Base-by-base conservation (phyloP, 1,140 invertebrate genomes). In the Ceratosolen fusciceps region DNA sequence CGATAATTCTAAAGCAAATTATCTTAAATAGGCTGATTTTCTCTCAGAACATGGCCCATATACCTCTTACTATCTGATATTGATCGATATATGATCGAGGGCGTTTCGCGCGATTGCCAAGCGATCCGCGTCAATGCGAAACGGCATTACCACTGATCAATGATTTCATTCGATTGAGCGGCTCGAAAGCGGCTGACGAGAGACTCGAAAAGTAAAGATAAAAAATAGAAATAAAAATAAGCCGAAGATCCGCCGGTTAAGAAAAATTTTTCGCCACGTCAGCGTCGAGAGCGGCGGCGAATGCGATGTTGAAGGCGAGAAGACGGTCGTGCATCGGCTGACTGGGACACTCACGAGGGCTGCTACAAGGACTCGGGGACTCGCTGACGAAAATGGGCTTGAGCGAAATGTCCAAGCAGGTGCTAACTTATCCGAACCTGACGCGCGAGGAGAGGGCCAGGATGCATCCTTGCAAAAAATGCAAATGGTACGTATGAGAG, bases 361-460 rank as follows among this genome's bases (percentile, higher is more conserved):
- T 21, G 34, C 19, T 10, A 62, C n/a, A n/a, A n/a, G n/a, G 29
- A 7, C 24, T 62, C 8, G 26, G 14, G n/a, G 29, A 60, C n/a
- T 31, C 7, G 12, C 29, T 31, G 29, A 39, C n/a, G 65, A 80
- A 60, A 24, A 81, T 81, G 80, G 80, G 80, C 3, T 29, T 81
- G 21, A 80, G 80, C 80, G 83, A 86, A 77, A 83, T 84, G 34
- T 82, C 82, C 16, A 68, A 84, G 47, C 83, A 87, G 77, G 84
- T 85, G 79, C 87, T n/a, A n/a, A n/a, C 86, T 83, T 89, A 87
- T 80, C 72, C 83, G 31, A 86, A 83, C 78, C 74, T 90, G 72
- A 90, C 86, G 39, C 62, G 81, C 26, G 89, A 89, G 79, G 89
- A 90, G 82, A 86, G 80, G 79, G 82, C 83, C 73, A 84, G 89